Evolutionary conservation across 2,888 invertebrate species (phyloP), one percentile per base, ranked within the genome.

Genomic region (Nephrotoma guestfalica): DNA sequence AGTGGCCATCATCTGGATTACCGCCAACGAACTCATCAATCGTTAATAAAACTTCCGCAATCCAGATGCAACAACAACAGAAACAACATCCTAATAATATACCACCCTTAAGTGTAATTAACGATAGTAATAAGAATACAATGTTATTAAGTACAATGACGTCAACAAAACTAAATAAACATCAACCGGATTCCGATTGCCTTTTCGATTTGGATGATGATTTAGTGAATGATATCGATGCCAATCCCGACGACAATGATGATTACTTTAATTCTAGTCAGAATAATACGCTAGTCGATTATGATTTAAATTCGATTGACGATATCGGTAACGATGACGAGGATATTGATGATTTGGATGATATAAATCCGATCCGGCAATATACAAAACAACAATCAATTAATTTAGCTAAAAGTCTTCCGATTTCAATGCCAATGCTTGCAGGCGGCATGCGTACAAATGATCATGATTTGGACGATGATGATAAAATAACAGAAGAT

Each of bases 151-250:
- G 7, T 84, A 30, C 71, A 30, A 71, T 15, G 18, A 15, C 30
- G 57, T 18, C 57, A 57, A 15, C 15, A 57, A 57, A 57, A 57
- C 6, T 57, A 57, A 18, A 18, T 30, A 30, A 71, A 11, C 71
- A 71, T 71, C 71, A 71, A 71, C 71, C 71, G 30, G 86, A 83
- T 86, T 40, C 45, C 11, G 96, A 96, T 91, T 95, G 95, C 87
- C 92, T 97, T 88, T 97, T 97, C 90, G 94, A 95, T 89, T 92
- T 97, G 89, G 97, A 97, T 90, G 96, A 95, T n/a, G 94, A 94
- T 89, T 93, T 93, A 88, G 95, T 95, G 87, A 94, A 94, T 88
- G 94, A 94, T 88, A 95, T 95, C 90, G 95, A 96, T 90, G 94
- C 94, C 84, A 96, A 91, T 88, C 91, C 42, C 85, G 83, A 83